Evolutionary conservation across 2,888 invertebrate species (phyloP).

Genomic region (Nebria brevicollis): DNA sequence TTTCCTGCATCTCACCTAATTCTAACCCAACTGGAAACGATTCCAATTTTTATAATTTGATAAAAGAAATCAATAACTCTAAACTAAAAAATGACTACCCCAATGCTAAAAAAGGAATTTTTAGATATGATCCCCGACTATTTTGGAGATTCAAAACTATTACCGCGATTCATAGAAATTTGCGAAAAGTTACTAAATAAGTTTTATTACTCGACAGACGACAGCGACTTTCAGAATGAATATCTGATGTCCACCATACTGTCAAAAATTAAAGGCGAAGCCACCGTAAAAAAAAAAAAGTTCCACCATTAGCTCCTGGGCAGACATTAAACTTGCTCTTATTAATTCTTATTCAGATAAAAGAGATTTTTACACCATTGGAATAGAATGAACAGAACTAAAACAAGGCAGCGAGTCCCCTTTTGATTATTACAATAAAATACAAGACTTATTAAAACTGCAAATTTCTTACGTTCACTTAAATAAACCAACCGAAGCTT

Average conservation of each 20-base stretch:
- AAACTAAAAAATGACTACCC: too few species aligned
- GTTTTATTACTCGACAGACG: slow-evolving; percentile 10
- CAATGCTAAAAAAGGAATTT: too few species aligned
- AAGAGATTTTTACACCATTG: slow-evolving; percentile 46
- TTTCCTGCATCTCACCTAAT: too few species aligned
- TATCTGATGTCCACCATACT: slow-evolving; percentile 36
- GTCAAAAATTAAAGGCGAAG: slow-evolving; percentile 48
- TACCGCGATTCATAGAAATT: slow-evolving; percentile 25
- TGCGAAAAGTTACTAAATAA: slow-evolving; percentile 24
- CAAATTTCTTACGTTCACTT: slow-evolving; percentile 24
- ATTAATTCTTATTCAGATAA: slow-evolving; percentile 47
- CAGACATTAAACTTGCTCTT: slow-evolving; percentile 43
- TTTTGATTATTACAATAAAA: slow-evolving; percentile 45
- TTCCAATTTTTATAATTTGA: too few species aligned
- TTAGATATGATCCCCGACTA: slow-evolving; percentile 14
- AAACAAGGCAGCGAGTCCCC: slow-evolving; percentile 46
- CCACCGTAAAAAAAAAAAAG: slow-evolving; percentile 44
- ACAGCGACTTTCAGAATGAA: slow-evolving; percentile 26
- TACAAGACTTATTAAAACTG: slow-evolving; percentile 40
- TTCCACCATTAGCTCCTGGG: slow-evolving; percentile 28
- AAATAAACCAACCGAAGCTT: too few species aligned
- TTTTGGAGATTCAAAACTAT: slow-evolving; percentile 6
- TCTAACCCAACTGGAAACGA: too few species aligned
- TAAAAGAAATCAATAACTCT: too few species aligned
- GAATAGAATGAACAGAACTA: slow-evolving; percentile 47